phyloP scores from a whole-genome alignment of 1,140 invertebrate species.

The Phortica variegata region DNA sequence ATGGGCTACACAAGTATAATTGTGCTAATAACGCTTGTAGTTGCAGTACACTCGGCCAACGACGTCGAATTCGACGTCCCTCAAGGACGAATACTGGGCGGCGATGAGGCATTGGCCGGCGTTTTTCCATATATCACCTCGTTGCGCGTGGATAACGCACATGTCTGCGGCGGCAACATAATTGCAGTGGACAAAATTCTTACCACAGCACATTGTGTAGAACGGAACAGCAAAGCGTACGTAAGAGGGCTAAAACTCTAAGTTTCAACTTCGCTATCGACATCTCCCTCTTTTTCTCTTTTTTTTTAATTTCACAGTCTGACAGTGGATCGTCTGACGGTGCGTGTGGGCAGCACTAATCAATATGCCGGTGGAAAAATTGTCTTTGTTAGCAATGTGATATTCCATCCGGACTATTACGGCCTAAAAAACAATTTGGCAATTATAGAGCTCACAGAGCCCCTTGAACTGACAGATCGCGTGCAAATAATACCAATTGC shows the following conservation, averaged over 20 bases:
- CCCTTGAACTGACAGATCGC: slow-evolving; percentile 15
- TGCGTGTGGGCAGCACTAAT: slow-evolving; percentile 47
- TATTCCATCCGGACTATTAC: slow-evolving; percentile 50
- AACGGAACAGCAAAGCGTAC: slow-evolving; percentile 31
- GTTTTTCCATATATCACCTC: slow-evolving; percentile 35
- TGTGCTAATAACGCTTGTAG: no score
- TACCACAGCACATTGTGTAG: slow-evolving; percentile 42
- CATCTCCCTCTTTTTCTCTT: background rate
- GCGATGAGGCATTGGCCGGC: slow-evolving; percentile 25
- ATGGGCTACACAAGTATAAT: no score
- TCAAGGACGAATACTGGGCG: slow-evolving; percentile 34
- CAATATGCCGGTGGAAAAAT: slow-evolving; percentile 43
- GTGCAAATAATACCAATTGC: slow-evolving; percentile 1
- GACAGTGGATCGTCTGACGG: slow-evolving; percentile 21
- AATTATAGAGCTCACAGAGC: slow-evolving; percentile 42
- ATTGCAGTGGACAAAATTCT: slow-evolving; percentile 21
- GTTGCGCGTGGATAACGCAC: slow-evolving; percentile 39
- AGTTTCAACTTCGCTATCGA: background rate
- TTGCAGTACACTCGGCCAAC: background rate
- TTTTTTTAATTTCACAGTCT: slow-evolving; percentile 15
- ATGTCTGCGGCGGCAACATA: slow-evolving; percentile 40
- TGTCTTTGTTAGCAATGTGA: slow-evolving; percentile 8
- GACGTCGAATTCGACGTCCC: background rate
- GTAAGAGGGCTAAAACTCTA: slow-evolving; percentile 1
- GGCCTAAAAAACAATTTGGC: slow-evolving; percentile 59